Conservation (phyloP, 2,797 vertebrate species). For the Etheostoma perlongum region DNA sequence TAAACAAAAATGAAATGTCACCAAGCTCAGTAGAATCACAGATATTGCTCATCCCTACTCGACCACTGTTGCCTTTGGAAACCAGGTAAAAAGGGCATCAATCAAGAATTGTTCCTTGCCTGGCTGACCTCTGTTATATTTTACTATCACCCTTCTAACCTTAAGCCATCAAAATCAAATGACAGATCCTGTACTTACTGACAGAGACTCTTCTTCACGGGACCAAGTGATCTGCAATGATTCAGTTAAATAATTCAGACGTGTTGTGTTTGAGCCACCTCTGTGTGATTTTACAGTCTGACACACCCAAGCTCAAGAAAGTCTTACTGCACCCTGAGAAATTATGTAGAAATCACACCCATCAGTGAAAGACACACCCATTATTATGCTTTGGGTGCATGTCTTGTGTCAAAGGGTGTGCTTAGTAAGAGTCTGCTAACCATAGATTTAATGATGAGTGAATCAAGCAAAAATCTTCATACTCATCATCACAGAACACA, state of each 20-base stretch:
- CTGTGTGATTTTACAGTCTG: neutral
- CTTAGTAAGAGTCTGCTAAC: neutral
- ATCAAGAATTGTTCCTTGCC: neutral
- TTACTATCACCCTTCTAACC: too few relatives aligned
- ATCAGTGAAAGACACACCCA: constrained; percentile 8
- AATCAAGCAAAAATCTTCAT: neutral
- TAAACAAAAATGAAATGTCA: neutral
- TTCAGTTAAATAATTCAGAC: neutral
- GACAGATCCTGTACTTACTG: constrained; percentile 28
- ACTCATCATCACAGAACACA: neutral
- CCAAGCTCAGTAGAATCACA: neutral
- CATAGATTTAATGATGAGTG: neutral
- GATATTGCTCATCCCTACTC: neutral
- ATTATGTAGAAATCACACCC: constrained; percentile 23
- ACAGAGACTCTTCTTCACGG: constrained; percentile 7
- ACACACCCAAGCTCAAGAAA: constrained; percentile 30
- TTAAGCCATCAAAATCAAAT: neutral
- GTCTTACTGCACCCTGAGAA: constrained; percentile 1
- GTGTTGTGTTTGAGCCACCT: neutral
- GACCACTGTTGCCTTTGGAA: neutral
- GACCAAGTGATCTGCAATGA: neutral
- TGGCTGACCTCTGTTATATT: neutral
- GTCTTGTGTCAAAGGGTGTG: neutral
- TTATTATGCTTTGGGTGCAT: neutral
- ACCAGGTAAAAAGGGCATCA: neutral